Evolutionary conservation across 2,888 invertebrate species (phyloP).

Genomic region (Lepidocyrtinus sp.): DNA sequence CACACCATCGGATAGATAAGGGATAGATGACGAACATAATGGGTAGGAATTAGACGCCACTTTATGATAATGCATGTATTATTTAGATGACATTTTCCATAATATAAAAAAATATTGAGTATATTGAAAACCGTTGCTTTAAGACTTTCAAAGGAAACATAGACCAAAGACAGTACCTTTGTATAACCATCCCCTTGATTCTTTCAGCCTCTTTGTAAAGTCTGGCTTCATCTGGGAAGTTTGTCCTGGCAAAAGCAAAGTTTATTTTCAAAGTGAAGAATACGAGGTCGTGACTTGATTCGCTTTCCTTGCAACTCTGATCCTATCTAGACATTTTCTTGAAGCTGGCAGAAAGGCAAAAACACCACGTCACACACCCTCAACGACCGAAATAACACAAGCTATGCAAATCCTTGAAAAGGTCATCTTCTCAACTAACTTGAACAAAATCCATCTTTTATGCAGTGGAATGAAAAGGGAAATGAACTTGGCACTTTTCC

Average conservation of each 20-base stretch:
- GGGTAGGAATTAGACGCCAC: constrained; percentile 47
- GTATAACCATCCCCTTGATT: too few relatives aligned
- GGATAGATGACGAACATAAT: constrained; percentile 46
- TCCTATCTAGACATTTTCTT: background rate
- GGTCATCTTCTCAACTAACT: constrained; percentile 16
- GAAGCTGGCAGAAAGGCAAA: too few relatives aligned
- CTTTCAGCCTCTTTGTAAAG: too few relatives aligned
- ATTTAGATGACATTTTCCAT: constrained; percentile 38
- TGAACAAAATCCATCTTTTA: background rate
- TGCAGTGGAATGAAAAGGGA: background rate
- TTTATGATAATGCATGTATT: constrained; percentile 54
- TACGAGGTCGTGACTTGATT: background rate
- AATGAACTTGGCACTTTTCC: background rate
- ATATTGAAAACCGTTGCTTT: too few relatives aligned
- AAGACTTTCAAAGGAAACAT: too few relatives aligned
- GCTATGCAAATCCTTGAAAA: constrained; percentile 16
- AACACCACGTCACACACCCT: too few relatives aligned
- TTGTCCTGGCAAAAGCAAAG: too few relatives aligned
- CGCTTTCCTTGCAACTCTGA: background rate
- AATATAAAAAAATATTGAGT: too few relatives aligned
- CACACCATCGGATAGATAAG: too few relatives aligned
- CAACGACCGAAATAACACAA: too few relatives aligned
- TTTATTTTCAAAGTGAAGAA: background rate
- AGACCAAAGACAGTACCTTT: too few relatives aligned
- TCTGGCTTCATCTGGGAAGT: too few relatives aligned